Evolutionary conservation across 2,888 invertebrate genomes (phyloP).

Genomic region (Gryllus longicercus): DNA sequence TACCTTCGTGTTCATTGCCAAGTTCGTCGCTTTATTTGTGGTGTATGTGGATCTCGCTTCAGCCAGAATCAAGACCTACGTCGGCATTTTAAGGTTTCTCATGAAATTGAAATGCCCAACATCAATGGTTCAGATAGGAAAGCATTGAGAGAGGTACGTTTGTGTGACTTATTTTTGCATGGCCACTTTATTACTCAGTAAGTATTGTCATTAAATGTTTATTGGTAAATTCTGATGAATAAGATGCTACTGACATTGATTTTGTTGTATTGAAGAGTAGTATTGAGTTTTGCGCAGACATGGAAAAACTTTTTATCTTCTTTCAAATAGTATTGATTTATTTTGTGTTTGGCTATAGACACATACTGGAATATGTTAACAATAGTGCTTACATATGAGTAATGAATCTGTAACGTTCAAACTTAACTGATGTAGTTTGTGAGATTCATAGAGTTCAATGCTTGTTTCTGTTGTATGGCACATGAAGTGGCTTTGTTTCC

Average conservation of each 20-base stretch:
- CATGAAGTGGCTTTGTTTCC: too few species aligned
- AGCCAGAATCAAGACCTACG: slow-evolving; percentile 37
- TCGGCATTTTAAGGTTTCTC: slow-evolving; percentile 34
- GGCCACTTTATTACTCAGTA: neutral
- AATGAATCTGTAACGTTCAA: too few species aligned
- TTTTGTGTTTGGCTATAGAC: neutral
- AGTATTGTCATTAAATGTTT: neutral
- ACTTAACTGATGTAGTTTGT: too few species aligned
- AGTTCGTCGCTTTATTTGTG: slow-evolving; percentile 36
- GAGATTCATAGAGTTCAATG: too few species aligned
- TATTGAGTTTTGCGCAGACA: neutral
- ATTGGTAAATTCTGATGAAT: too few species aligned
- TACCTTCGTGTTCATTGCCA: slow-evolving; percentile 33
- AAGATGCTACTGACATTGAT: too few species aligned
- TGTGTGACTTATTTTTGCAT: neutral
- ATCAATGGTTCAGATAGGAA: slow-evolving; percentile 33
- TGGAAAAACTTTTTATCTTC: too few species aligned
- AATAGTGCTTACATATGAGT: too few species aligned
- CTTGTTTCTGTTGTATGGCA: too few species aligned
- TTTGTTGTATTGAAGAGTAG: neutral
- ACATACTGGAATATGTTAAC: neutral
- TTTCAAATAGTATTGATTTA: neutral
- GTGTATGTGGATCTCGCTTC: slow-evolving; percentile 35
- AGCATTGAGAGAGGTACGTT: slow-evolving; percentile 32
- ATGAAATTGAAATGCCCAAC: slow-evolving; percentile 33